Evolutionary conservation across 2,888 invertebrate genomes (phyloP), one percentile per base, ranked within the genome.

Genomic region (Nomada ferruginata): DNA sequence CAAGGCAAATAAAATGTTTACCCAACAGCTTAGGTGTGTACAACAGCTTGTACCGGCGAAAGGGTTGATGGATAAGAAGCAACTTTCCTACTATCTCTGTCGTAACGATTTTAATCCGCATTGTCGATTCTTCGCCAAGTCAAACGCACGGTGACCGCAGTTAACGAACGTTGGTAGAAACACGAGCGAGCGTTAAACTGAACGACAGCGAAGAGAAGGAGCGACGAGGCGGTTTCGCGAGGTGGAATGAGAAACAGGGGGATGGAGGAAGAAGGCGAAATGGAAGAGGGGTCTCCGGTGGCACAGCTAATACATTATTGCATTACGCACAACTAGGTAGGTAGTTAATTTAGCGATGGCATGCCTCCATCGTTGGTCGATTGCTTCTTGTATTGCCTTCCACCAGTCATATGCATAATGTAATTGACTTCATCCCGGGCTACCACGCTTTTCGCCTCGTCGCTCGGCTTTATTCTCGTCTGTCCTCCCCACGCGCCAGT

Each of bases 361-460:
- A 88, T 90, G 86, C 87, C 86, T 89, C 87, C 87, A 85, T 84
- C 86, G 87, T 79, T 71, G 85, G 82, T 83, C 92, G 90, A 92
- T 91, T 92, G 92, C 92, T 92, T 92, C 91, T 92, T 91, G 90
- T 90, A 91, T 91, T 92, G 91, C 91, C 87, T 90, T 85, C 85
- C 86, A 86, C 88, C 85, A 88, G 91, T 91, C 92, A 92, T 93
- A 93, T 93, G 93, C 92, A 92, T 92, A 93, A 93, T 92, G 92
- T 93, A 93, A 93, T 93, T 93, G 93, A 93, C 91, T 92, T 92
- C 89, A 91, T 91, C 90, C 88, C 89, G 85, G 79, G 84, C 85
- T 88, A 73, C 84, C 88, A 79, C 84, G 89, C 82, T 89, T 89
- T 88, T 89, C 89, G 87, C 83, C 77, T 79, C 85, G 76, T 84